Evolutionary conservation across 2,888 invertebrate species (phyloP).

Genomic region (Polydrusus pterygomalis): DNA sequence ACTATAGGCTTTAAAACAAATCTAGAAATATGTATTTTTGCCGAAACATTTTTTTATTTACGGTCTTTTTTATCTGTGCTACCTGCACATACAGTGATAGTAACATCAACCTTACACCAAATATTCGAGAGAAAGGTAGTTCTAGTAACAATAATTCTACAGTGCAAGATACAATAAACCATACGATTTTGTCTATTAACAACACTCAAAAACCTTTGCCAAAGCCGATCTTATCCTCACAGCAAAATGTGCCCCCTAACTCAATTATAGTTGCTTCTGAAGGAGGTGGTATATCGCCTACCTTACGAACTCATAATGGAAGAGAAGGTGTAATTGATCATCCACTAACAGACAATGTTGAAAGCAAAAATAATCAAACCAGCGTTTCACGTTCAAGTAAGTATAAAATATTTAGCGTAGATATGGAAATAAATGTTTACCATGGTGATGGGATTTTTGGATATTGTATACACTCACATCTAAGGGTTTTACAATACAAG

Average conservation of each 20-base stretch:
- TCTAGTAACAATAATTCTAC: background rate
- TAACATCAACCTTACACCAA: background rate
- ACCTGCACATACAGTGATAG: background rate
- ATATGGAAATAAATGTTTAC: too few species aligned
- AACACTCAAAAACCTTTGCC: constrained; percentile 7
- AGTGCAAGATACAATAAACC: background rate
- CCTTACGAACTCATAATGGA: constrained; percentile 25
- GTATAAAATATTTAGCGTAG: too few species aligned
- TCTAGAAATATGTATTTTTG: constrained; percentile 3
- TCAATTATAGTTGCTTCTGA: constrained; percentile 1
- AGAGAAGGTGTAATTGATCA: constrained; percentile 34
- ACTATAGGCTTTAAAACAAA: background rate
- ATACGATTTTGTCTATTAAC: background rate
- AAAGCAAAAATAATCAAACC: background rate
- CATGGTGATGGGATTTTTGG: too few species aligned
- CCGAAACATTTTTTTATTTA: background rate
- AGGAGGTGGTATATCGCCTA: constrained; percentile 16
- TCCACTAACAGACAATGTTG: background rate
- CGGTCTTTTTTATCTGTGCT: background rate
- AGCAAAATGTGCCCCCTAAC: background rate
- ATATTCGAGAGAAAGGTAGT: constrained; percentile 16
- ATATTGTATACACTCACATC: too few species aligned
- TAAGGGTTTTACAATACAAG: too few species aligned
- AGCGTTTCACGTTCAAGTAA: too few species aligned
- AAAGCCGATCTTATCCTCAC: background rate